Evolutionary conservation across 2,888 invertebrate species (phyloP).

Genomic region (Furcula furcula): DNA sequence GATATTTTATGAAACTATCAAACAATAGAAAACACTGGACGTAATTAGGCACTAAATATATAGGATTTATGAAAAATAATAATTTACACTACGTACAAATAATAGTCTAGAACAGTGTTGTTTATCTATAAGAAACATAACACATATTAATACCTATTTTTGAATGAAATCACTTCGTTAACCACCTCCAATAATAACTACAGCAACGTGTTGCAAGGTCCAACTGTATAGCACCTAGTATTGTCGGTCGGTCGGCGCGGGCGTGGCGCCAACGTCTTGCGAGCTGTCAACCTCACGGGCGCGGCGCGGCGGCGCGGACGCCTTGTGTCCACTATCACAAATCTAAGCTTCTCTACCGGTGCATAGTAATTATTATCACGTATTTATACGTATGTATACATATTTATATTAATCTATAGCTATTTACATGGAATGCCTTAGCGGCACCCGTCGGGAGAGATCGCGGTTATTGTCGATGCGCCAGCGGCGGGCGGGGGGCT

Average conservation of each 20-base stretch:
- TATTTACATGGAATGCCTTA: conserved; percentile 72
- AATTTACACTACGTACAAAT: conserved; percentile 75
- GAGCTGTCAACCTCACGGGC: conserved; percentile 66
- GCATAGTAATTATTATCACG: conserved; percentile 77
- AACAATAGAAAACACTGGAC: conserved; percentile 71
- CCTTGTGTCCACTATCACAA: conserved; percentile 74
- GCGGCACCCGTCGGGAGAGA: conserved; percentile 57
- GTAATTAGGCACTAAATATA: conserved; percentile 73
- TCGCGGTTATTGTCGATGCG: conserved; percentile 76
- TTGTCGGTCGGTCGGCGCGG: conserved; percentile 75
- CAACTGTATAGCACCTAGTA: conserved; percentile 79
- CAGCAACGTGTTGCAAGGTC: conserved; percentile 73
- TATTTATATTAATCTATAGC: conserved; percentile 64
- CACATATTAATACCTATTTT: conserved; percentile 73
- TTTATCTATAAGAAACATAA: conserved; percentile 70
- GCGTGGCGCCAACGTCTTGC: conserved; percentile 56
- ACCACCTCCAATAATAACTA: conserved; percentile 69
- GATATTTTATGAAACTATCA: conserved; percentile 60
- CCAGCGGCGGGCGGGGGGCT: conserved; percentile 79
- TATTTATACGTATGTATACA: conserved; percentile 77
- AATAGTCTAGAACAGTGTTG: conserved; percentile 66
- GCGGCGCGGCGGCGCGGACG: conserved; percentile 39
- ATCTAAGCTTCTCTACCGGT: conserved; percentile 79
- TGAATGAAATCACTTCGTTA: conserved; percentile 65
- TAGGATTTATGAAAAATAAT: conserved; percentile 61